Evolutionary conservation across 1,140 invertebrate species (phyloP), one percentile per base, ranked within the genome.

Genomic region (Drosophila sp.): DNA sequence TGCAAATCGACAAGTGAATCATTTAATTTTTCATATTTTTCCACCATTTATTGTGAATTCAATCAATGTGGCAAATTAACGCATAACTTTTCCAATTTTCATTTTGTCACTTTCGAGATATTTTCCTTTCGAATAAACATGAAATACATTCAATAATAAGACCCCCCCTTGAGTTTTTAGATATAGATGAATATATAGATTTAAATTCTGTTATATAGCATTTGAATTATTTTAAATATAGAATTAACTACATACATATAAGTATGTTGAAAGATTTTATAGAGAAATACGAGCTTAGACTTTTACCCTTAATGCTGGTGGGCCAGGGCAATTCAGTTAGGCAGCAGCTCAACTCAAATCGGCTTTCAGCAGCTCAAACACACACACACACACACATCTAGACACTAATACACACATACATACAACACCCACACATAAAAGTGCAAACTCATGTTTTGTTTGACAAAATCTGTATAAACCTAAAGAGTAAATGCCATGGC

Each of bases 391-490:
- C 44, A 47, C 44, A 6, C 41, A 44, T 17, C 17, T n/a, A 44
- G n/a, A 4, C 11, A 44, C n/a, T 0, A 32, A 55, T 61, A 44
- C 54, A 57, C n/a, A 32, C 71, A 54, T 64, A 61, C 56, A 54
- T 32, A 60, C 33, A 50, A 58, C 27, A 47, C 61, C 29, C 60
- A 61, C 64, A 66, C 62, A 72, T 89, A 72, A 84, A 89, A 89
- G 84, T 89, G 84, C 84, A 84, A 82, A 89, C 78, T 89, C 84
- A 89, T 89, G 84, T 89, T 89, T 75, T 84, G 84, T 84, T 89
- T 84, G 84, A 80, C 84, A 75, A 89, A 89, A 89, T 89, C 84
- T 87, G 84, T 89, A 80, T 90, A 89, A 89, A 89, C 78, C 84
- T 80, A 89, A 89, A 89, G 80, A 79, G 80, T 72, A 72, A 87